A percentile compares a stretch with the other conserved stretches of the same genome.
Evolutionary conservation across 2,888 invertebrate genomes (phyloP).

Genomic region (Lepidonotus clava): DNA sequence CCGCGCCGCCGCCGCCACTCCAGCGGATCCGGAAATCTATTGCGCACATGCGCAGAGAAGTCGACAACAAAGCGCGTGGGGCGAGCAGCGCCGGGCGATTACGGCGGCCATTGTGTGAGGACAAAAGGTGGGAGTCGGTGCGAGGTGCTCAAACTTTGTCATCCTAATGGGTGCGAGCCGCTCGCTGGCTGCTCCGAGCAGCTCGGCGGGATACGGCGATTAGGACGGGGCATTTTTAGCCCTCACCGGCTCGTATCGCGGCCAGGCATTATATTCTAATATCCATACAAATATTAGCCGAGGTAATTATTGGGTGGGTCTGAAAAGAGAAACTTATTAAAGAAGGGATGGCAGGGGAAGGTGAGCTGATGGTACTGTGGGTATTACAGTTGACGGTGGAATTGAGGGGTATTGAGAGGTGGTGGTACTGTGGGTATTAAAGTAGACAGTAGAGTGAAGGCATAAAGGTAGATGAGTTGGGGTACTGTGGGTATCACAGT

Average conservation of each 20-base stretch:
- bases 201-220: background rate
- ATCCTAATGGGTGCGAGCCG: constrained; percentile 28
- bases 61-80: constrained; percentile 33
- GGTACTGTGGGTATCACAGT: too few species aligned
- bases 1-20: background rate
- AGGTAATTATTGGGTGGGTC: background rate
- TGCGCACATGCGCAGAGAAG: constrained; percentile 48
- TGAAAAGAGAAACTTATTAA: background rate
- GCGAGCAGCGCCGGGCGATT: constrained; percentile 39
- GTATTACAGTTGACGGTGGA: too few species aligned
- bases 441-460: too few species aligned
- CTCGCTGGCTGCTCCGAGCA: background rate
- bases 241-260: background rate
- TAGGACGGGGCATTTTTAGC: background rate
- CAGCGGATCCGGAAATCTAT: constrained; percentile 52
- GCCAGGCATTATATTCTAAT: background rate
- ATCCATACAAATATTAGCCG: constrained; percentile 45
- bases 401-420: too few species aligned
- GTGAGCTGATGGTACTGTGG: too few species aligned
- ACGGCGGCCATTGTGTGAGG: constrained; percentile 25
- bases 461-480: too few species aligned
- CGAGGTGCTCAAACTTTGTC: constrained; percentile 47
- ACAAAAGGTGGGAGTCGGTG: constrained; percentile 36
- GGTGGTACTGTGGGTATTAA: too few species aligned
- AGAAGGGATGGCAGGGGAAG: too few species aligned